Percentiles rank a stretch among this genome's conserved stretches.
phyloP scores from a whole-genome alignment of 1,140 invertebrate species.

The Agrypnia vestita region DNA sequence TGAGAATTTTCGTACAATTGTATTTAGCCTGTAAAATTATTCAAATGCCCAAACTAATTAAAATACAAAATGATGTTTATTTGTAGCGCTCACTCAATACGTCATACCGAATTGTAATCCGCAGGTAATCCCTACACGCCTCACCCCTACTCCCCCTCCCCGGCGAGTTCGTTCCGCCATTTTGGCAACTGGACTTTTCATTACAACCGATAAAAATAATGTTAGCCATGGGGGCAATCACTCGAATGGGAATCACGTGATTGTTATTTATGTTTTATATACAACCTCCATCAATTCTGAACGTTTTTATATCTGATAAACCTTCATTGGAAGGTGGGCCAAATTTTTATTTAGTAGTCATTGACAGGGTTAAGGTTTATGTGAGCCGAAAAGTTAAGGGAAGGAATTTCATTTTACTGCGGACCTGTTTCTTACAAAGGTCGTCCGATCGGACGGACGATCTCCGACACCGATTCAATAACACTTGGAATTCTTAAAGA shows the following conservation, averaged over 20 bases:
- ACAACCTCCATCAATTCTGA: conserved; percentile 47
- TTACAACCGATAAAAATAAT: conserved; percentile 60
- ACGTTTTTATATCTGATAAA: conserved; percentile 45
- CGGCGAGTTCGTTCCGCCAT: conserved; percentile 27
- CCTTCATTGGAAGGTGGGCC: conserved; percentile 27
- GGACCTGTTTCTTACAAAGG: conserved; percentile 3
- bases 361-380: conserved; percentile 28
- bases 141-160: neutral
- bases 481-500: neutral
- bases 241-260: conserved; percentile 47
- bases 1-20: too few relatives aligned
- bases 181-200: conserved; percentile 56
- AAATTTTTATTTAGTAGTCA: conserved; percentile 37
- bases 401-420: conserved; percentile 38
- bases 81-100: neutral
- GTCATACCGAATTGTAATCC: conserved; percentile 18
- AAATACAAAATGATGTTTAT: too few relatives aligned
- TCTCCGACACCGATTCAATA: conserved; percentile 5
- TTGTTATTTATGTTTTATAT: conserved; percentile 59
- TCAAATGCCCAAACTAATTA: too few relatives aligned
- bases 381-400: neutral
- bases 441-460: conserved; percentile 7
- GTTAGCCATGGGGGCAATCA: conserved; percentile 55
- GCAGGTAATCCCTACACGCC: conserved; percentile 16
- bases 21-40: too few relatives aligned